These are phyloP conservation scores for Maconellicoccus hirsutus DNA, from an alignment of 1,140 invertebrate genomes.

Conservation along the genomic window DNA sequence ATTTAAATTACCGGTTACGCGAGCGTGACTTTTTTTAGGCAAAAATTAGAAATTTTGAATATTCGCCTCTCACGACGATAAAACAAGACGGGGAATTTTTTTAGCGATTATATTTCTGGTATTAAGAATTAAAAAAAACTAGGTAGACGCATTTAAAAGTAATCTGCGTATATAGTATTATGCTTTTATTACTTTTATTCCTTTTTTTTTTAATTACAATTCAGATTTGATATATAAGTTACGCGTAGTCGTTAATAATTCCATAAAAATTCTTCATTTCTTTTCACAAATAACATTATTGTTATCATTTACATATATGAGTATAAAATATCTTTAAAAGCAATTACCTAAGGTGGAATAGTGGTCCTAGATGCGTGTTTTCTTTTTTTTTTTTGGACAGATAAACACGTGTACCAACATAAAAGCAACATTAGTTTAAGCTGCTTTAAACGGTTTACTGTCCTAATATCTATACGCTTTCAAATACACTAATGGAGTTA, in stretches of 20 bases:
- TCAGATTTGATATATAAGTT: neutral
- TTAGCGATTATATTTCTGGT: neutral
- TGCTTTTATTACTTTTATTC: neutral
- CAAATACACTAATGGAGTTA: conserved; percentile 1
- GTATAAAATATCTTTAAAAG: conserved; percentile 19
- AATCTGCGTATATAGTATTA: neutral
- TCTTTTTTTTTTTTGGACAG: conserved; percentile 17
- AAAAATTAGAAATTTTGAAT: neutral
- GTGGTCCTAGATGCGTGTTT: neutral
- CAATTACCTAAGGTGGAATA: neutral
- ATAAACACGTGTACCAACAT: conserved; percentile 20
- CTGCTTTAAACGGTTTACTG: conserved; percentile 18
- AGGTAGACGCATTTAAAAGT: neutral
- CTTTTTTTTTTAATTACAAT: neutral
- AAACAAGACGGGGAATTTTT: neutral
- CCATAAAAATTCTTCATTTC: conserved; percentile 21
- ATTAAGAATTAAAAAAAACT: neutral
- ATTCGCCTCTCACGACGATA: neutral
- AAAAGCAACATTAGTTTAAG: conserved; percentile 22
- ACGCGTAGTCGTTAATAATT: conserved; percentile 14
- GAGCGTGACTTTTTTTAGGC: too few species aligned
- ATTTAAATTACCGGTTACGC: too few species aligned
- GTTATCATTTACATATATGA: conserved; percentile 19
- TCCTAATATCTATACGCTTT: conserved; percentile 15
- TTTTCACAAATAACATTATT: conserved; percentile 19